Evolutionary conservation across 2,888 invertebrate genomes (phyloP).

Genomic region (Oligia fasciuncula): DNA sequence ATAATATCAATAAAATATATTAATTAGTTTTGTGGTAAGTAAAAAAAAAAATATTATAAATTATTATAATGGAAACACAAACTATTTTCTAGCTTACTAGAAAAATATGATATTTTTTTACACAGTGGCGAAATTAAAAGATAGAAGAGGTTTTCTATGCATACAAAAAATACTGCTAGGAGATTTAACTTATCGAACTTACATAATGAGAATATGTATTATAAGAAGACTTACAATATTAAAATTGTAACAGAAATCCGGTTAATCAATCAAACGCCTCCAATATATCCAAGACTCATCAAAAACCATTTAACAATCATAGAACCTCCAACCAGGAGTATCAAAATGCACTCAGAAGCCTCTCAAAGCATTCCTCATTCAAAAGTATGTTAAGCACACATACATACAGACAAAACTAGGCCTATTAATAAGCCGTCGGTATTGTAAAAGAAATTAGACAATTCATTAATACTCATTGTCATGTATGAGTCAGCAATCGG

Average conservation of each 20-base stretch:
- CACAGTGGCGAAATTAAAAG: background rate
- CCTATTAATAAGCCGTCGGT: conserved; percentile 82
- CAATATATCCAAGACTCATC: conserved; percentile 45
- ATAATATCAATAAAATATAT: no score
- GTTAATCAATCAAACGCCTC: conserved; percentile 32
- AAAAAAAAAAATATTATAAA: no score
- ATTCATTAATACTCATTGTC: conserved; percentile 88
- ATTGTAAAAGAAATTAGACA: conserved; percentile 83
- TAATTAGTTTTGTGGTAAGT: no score
- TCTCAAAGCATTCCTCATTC: conserved; percentile 46
- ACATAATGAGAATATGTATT: no score
- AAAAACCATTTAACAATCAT: conserved; percentile 38
- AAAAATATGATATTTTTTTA: no score
- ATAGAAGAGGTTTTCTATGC: background rate
- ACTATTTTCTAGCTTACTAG: no score
- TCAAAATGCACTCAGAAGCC: conserved; percentile 29
- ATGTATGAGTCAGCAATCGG: conserved; percentile 80
- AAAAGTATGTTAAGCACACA: conserved; percentile 45
- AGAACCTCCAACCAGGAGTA: conserved; percentile 23
- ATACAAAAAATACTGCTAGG: background rate
- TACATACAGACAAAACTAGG: conserved; percentile 41
- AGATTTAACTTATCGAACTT: background rate
- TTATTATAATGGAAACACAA: no score
- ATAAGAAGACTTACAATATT: background rate
- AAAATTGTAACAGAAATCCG: background rate